A percentile compares a stretch with the other conserved stretches of the same genome.
These are phyloP conservation scores for Tiliacea citrago DNA, from an alignment of 2,888 invertebrate genomes.

Conservation along the genomic window DNA sequence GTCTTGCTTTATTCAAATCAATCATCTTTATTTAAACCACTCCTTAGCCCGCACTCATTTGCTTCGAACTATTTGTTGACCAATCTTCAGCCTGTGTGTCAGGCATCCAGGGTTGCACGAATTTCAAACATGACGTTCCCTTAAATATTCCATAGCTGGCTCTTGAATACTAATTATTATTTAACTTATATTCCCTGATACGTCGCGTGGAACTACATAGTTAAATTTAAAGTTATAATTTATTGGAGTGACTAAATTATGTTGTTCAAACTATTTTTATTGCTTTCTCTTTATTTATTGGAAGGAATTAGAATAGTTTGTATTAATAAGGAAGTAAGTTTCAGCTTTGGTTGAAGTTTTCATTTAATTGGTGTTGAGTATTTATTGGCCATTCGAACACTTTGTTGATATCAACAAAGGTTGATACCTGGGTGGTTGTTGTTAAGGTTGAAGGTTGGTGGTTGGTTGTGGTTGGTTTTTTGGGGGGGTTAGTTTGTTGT, in stretches of 20 bases:
- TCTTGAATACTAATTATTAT: constrained; percentile 81
- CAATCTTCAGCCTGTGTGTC: constrained; percentile 55
- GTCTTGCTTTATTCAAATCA: not conserved
- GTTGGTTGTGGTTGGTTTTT: no score
- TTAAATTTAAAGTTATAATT: constrained; percentile 57
- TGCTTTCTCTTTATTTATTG: constrained; percentile 39
- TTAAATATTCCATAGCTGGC: constrained; percentile 74
- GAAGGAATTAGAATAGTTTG: constrained; percentile 21
- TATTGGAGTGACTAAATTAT: constrained; percentile 60
- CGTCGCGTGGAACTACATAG: constrained; percentile 55
- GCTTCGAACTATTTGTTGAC: not conserved
- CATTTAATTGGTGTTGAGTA: not conserved
- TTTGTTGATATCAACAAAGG: no score
- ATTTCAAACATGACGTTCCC: constrained; percentile 70
- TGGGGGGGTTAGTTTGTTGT: no score
- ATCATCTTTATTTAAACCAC: no score
- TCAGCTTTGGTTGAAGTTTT: not conserved
- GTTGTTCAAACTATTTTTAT: constrained; percentile 64
- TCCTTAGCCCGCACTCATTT: no score
- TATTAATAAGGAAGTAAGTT: constrained; percentile 31
- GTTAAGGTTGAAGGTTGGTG: no score
- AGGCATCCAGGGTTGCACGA: constrained; percentile 68
- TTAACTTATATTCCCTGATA: constrained; percentile 58
- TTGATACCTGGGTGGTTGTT: no score
- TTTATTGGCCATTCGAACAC: not conserved